Evolutionary conservation across 2,888 invertebrate genomes (phyloP), one percentile per base, ranked within the genome.

Genomic region (Scaptodrosophila latifasciaeformis): DNA sequence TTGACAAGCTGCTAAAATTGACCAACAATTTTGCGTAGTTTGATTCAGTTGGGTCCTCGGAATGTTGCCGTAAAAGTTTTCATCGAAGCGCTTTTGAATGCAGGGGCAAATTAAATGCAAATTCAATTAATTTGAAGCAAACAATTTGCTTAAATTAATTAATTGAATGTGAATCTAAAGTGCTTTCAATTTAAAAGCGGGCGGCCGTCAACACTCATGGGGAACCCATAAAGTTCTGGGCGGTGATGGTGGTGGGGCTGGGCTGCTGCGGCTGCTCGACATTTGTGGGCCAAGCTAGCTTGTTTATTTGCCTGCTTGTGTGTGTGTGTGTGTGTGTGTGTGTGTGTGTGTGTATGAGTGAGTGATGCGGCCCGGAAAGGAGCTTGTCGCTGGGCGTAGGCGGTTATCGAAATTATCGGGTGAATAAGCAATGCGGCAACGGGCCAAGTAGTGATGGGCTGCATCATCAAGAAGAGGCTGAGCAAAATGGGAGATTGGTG

Each of bases 91-190:
- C n/a, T n/a, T n/a, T n/a, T n/a, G n/a, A n/a, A n/a, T n/a, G n/a
- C n/a, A n/a, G n/a, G 35, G n/a, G 35, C 74, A 83, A 81, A 81
- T 82, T 81, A 81, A 82, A 83, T 79, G 81, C 72, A 82, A 78
- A 82, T 83, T 81, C 82, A 83, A 82, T 82, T 82, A 83, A 82
- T 82, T 81, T 81, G 79, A 68, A 82, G 83, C 79, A 83, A 82
- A 82, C 82, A 81, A 80, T 82, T 82, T 82, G 83, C 82, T 81
- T 82, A 79, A 81, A 82, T 82, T 82, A 82, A 82, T 82, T 82
- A 82, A 82, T 82, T 81, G 80, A 82, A 82, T 82, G 75, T 68
- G 71, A 72, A 72, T 75, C 70, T 71, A 77, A 81, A 79, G 78
- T 82, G 77, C 76, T 70, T 75, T 65, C 74, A 77, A 74, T 69